Evolutionary conservation across 2,888 invertebrate genomes (phyloP).

Genomic region (Tenthredo distinguenda): DNA sequence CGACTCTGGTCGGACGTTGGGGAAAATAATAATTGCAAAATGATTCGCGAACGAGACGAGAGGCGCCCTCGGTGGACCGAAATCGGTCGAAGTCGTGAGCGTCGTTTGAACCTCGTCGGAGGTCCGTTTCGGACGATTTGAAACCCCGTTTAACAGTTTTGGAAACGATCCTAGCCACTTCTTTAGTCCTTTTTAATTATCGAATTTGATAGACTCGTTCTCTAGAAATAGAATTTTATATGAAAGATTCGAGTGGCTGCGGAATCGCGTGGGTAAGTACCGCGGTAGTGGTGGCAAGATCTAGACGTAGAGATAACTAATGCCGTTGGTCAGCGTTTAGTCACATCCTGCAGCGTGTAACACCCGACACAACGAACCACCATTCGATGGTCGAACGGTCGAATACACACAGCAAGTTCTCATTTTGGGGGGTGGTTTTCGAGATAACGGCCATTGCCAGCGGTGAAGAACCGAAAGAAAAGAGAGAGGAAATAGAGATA

Average conservation of each 20-base stretch:
- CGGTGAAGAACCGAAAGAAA: conserved; percentile 54
- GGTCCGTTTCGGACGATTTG: neutral
- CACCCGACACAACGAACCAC: conserved; percentile 52
- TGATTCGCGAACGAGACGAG: neutral
- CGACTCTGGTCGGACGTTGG: no score
- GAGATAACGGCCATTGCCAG: conserved; percentile 71
- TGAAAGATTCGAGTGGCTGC: neutral
- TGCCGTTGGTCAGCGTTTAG: conserved; percentile 67
- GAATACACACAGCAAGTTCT: conserved; percentile 67
- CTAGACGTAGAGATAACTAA: conserved; percentile 43
- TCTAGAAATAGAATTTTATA: neutral
- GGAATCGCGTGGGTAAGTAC: neutral
- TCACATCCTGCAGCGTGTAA: conserved; percentile 59
- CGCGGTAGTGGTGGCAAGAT: neutral
- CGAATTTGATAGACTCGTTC: neutral
- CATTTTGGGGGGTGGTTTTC: conserved; percentile 66
- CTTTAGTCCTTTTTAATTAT: neutral
- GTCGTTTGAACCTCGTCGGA: neutral
- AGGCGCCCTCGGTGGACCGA: neutral
- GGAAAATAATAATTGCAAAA: neutral
- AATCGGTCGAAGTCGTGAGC: neutral
- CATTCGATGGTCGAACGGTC: conserved; percentile 51
- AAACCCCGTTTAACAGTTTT: neutral
- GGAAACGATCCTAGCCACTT: neutral
- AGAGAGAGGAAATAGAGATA: neutral